phyloP scores from a whole-genome alignment of 2,888 invertebrate species.

The Pachymerium ferrugineum region DNA sequence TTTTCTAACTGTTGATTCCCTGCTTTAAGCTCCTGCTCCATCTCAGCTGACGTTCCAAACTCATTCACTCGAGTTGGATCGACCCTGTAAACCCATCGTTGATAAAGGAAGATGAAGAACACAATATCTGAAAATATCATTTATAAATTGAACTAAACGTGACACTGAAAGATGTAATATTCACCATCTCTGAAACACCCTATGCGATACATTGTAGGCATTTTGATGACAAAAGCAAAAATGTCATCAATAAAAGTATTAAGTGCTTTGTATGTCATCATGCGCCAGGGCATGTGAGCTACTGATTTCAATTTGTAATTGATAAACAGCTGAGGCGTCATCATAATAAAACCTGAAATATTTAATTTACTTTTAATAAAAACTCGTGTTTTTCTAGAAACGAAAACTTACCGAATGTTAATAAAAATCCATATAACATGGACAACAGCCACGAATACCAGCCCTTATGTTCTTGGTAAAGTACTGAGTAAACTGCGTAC shows the following conservation, averaged over 20 bases:
- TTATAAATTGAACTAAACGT: background rate
- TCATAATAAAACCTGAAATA: conserved; percentile 88
- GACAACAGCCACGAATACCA: conserved; percentile 98
- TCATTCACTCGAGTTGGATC: conserved; percentile 94
- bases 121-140: conserved; percentile 68
- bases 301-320: conserved; percentile 99
- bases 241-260: conserved; percentile 99
- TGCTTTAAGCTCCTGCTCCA: conserved; percentile 50
- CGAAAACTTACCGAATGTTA: conserved; percentile 66
- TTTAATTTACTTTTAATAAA: background rate
- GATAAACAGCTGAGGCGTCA: conserved; percentile 99
- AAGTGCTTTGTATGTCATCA: conserved; percentile 98
- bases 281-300: conserved; percentile 98
- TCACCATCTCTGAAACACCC: conserved; percentile 94
- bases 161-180: conserved; percentile 33
- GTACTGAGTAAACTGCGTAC: conserved; percentile 90
- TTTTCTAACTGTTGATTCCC: background rate
- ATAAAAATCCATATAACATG: conserved; percentile 94
- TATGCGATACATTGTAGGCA: conserved; percentile 97
- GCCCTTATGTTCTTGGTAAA: conserved; percentile 95
- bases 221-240: conserved; percentile 99
- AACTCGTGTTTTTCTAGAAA: conserved; percentile 2
- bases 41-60: conserved; percentile 95
- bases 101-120: conserved; percentile 97
- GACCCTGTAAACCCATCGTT: conserved; percentile 96